Conservation (phyloP, 2,888 invertebrate species). For the Ypsolopha scabrella region DNA sequence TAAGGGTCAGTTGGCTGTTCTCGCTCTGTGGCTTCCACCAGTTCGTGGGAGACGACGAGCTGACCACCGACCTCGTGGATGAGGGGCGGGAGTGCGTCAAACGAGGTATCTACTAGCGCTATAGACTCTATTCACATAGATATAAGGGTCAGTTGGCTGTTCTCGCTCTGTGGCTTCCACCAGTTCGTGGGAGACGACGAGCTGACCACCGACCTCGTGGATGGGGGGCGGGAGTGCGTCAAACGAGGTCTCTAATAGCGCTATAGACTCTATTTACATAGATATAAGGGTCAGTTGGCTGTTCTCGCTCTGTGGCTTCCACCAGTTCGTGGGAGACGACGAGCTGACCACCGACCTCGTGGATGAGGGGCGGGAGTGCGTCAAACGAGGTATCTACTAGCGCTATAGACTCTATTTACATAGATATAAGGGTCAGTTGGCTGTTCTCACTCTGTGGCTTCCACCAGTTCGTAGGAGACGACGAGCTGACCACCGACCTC, state of each 20-base stretch:
- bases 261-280: no score
- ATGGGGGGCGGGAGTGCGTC: slow-evolving; percentile 93
- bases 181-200: slow-evolving; percentile 97
- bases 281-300: slow-evolving; percentile 94
- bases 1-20: slow-evolving; percentile 91
- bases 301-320: slow-evolving; percentile 92
- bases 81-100: slow-evolving; percentile 94
- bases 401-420: no score
- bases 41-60: slow-evolving; percentile 94
- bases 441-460: slow-evolving; percentile 92
- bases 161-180: slow-evolving; percentile 94
- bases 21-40: slow-evolving; percentile 96
- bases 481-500: slow-evolving; percentile 93
- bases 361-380: slow-evolving; percentile 92
- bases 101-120: slow-evolving; percentile 71
- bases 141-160: slow-evolving; percentile 90
- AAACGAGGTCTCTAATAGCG: slow-evolving; percentile 76
- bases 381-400: slow-evolving; percentile 79
- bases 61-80: slow-evolving; percentile 93
- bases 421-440: no score
- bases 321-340: slow-evolving; percentile 97
- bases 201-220: slow-evolving; percentile 92
- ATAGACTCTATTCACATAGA: no score
- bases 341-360: slow-evolving; percentile 94
- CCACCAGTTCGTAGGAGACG: slow-evolving; percentile 97